Evolutionary conservation across 2,888 invertebrate species (phyloP).

Genomic region (Cryptocephalus primarius): DNA sequence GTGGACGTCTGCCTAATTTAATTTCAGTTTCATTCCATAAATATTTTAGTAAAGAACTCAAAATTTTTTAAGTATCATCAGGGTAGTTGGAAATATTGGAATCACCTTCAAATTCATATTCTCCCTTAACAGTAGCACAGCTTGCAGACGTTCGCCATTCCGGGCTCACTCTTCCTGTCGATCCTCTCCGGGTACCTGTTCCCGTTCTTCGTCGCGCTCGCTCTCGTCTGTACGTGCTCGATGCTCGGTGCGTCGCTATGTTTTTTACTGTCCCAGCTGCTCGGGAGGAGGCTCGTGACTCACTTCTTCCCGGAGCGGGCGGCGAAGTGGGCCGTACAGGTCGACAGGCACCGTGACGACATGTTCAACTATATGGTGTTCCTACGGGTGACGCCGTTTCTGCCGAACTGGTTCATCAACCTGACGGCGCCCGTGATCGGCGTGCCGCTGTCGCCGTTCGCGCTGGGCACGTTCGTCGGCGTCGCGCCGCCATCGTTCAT

Average conservation of each 20-base stretch:
- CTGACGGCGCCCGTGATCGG: conserved; percentile 93
- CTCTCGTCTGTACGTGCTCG: conserved; percentile 87
- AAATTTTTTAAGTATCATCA: not conserved
- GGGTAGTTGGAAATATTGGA: not conserved
- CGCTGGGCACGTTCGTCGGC: conserved; percentile 90
- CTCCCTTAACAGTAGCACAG: conserved; percentile 44
- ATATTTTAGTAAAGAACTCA: no score
- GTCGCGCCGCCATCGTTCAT: conserved; percentile 96
- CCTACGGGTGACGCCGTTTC: conserved; percentile 89
- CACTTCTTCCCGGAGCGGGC: conserved; percentile 80
- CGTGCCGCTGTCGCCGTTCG: conserved; percentile 86
- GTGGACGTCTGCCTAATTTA: no score
- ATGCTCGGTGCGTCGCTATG: conserved; percentile 93
- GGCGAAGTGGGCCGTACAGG: conserved; percentile 72
- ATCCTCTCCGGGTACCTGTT: conserved; percentile 95
- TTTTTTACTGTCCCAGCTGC: conserved; percentile 81
- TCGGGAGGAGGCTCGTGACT: conserved; percentile 65
- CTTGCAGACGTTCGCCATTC: conserved; percentile 98
- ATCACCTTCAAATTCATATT: conserved; percentile 5
- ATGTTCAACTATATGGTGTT: conserved; percentile 95
- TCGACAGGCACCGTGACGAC: conserved; percentile 76
- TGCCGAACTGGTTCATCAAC: conserved; percentile 99
- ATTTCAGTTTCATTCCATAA: no score
- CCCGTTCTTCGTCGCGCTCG: conserved; percentile 80
- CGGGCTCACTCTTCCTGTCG: conserved; percentile 95